Evolutionary conservation across 2,888 invertebrate species (phyloP), one percentile per base, ranked within the genome.

Genomic region (Drymonia ruficornis): DNA sequence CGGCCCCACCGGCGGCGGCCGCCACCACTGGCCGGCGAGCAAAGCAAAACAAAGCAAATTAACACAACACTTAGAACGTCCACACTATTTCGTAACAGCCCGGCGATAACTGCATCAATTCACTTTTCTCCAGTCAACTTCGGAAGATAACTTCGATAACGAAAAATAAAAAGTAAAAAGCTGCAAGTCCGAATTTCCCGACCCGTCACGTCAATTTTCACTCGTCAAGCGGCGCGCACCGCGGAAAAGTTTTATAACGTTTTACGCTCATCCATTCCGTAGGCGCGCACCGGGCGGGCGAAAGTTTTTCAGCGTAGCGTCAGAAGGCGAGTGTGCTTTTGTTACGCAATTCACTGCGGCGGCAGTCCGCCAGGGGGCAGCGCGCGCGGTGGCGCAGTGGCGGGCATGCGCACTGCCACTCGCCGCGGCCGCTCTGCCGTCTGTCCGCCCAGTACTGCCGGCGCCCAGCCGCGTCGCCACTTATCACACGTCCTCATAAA

Each of bases 271-370:
- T 78, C 81, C 88, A 87, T 88, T 76, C 79, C 77, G 83, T 72
- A 80, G 81, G 78, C 83, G 83, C 84, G 84, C 76, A 79, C 80
- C 81, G 81, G 80, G 83, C 82, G 81, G 81, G 85, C 80, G 85
- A 89, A 87, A 91, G 87, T 88, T 89, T 42, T 87, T 84, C 87
- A 76, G 84, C 82, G 87, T 80, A 84, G 78, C 84, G 89, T 80
- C 83, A 76, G 82, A 76, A 84, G 84, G 80, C 87, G 85, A 90
- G 84, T 89, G 89, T 87, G 89, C 84, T 88, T 83, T 87, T 86
- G 91, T 92, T 91, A 92, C 91, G 92, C 91, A 92, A 92, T 77
- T 86, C 84, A 87, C 86, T 91, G 91, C 91, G 87, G 80, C 80
- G 87, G 78, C 74, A 81, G 77, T 81, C 91, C 91, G 84, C 91